Percentiles rank a stretch among this genome's conserved stretches.
phyloP scores from a whole-genome alignment of 2,113 vertebrate genomes.

The rat (Rattus norvegicus) region GRCr8 NC_086027.1:113778001-113778500 shows the following conservation, averaged over 20 bases:
- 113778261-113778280: neutral
- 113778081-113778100: neutral
- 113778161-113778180: neutral
- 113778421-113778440: neutral
- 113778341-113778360: conserved; percentile 8
- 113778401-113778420: neutral
- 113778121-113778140: neutral
- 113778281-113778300: neutral
- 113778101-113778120: neutral
- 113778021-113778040: no score
- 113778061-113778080: no score
- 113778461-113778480: neutral
- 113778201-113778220: neutral
- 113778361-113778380: conserved; percentile 48
- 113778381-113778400: neutral
- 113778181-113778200: rapidly evolving
- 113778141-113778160: no score
- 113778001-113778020: neutral
- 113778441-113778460: conserved; percentile 9
- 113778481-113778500: neutral
- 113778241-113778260: neutral
- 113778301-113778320: neutral
- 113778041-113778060: neutral
- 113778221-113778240: neutral
- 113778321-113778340: neutral